phyloP scores from a whole-genome alignment of 1,140 invertebrate genomes.

The Nautilus pompilius region DNA sequence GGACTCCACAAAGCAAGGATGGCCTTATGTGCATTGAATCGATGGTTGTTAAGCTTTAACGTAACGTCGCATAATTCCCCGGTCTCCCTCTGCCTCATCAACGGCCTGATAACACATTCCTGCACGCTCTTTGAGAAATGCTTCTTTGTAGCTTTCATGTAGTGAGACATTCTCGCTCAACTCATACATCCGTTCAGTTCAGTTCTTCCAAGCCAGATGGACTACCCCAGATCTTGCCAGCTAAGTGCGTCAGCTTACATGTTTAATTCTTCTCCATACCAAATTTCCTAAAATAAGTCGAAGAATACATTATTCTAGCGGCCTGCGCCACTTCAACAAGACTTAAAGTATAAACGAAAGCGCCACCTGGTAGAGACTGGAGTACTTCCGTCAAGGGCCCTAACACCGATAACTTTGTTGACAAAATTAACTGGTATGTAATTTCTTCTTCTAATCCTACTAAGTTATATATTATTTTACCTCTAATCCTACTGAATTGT shows the following conservation, averaged over 20 bases:
- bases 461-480: too few relatives aligned
- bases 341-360: too few relatives aligned
- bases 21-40: constrained; percentile 39
- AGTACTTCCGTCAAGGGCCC: too few relatives aligned
- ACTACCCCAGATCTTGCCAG: not conserved
- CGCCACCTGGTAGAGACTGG: too few relatives aligned
- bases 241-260: not conserved
- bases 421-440: too few relatives aligned
- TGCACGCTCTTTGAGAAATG: constrained; percentile 39
- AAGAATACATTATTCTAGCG: not conserved
- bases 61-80: constrained; percentile 50
- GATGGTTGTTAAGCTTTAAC: constrained; percentile 35
- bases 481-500: too few relatives aligned
- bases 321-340: not conserved
- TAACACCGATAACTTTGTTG: too few relatives aligned
- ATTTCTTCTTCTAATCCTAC: too few relatives aligned
- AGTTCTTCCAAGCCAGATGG: not conserved
- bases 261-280: not conserved
- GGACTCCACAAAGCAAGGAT: constrained; percentile 48
- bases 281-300: not conserved
- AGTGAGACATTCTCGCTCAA: constrained; percentile 46
- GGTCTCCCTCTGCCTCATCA: constrained; percentile 43
- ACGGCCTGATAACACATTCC: constrained; percentile 40
- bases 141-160: constrained; percentile 42
- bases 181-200: not conserved